A percentile compares a stretch with the other conserved stretches of the same genome.
Conservation (phyloP, 1,140 invertebrate species). For the Achatina immaculata region DNA sequence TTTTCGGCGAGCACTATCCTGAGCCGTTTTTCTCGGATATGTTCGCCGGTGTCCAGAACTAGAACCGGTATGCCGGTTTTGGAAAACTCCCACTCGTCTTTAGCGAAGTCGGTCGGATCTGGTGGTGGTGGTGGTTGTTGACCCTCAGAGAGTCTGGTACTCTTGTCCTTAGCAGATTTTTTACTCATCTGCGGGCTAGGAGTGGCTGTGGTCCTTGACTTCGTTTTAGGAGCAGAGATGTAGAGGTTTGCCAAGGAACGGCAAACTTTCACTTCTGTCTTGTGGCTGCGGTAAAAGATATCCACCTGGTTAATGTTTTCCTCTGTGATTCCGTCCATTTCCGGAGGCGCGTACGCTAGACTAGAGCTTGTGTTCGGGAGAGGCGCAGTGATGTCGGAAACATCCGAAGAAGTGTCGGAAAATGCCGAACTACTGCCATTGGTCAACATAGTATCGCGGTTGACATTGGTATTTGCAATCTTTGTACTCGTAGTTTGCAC, state of each 20-base stretch:
- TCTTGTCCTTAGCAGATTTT: background rate
- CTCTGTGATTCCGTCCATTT: conserved; percentile 74
- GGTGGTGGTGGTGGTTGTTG: background rate
- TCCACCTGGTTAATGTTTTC: conserved; percentile 83
- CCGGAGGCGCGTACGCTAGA: conserved; percentile 23
- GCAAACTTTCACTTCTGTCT: conserved; percentile 85
- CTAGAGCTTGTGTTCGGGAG: conserved; percentile 9
- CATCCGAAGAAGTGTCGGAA: conserved; percentile 46
- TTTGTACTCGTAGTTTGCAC: background rate
- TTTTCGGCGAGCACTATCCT: conserved; percentile 85
- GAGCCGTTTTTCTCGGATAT: conserved; percentile 80
- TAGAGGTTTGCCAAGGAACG: conserved; percentile 85
- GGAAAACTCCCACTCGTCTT: conserved; percentile 79
- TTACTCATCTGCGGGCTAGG: conserved; percentile 38
- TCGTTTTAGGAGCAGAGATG: conserved; percentile 62
- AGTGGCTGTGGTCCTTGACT: conserved; percentile 55
- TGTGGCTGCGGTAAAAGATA: conserved; percentile 83
- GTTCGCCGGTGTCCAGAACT: conserved; percentile 80
- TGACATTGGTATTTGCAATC: background rate
- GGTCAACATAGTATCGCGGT: background rate
- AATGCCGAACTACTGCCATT: conserved; percentile 32
- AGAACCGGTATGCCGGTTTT: conserved; percentile 87
- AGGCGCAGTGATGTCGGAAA: conserved; percentile 43
- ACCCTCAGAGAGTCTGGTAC: background rate
- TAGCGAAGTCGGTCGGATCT: conserved; percentile 22